A percentile compares a stretch with the other conserved stretches of the same genome.
These are phyloP conservation scores for Bombus difficillimus DNA, from an alignment of 1,140 invertebrate genomes.

Conservation along the genomic window DNA sequence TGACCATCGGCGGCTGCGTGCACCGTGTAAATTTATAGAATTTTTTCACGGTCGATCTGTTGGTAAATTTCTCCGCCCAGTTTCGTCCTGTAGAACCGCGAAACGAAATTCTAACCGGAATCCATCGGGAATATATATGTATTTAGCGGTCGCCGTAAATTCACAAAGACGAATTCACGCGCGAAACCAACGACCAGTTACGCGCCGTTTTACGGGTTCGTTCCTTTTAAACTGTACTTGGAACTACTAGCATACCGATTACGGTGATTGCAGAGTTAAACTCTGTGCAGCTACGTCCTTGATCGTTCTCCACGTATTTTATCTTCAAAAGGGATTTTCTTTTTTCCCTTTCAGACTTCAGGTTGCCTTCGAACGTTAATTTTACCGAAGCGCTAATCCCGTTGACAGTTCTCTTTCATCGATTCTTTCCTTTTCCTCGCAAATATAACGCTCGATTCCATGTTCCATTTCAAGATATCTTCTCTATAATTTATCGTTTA, in stretches of 20 bases:
- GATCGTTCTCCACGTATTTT: too few relatives aligned
- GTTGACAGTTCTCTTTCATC: too few relatives aligned
- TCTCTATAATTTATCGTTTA: too few relatives aligned
- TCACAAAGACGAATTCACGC: constrained; percentile 2
- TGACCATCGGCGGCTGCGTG: neutral
- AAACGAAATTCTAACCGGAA: neutral
- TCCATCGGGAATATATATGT: neutral
- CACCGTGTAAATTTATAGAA: constrained; percentile 22
- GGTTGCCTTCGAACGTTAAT: too few relatives aligned
- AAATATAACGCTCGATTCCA: too few relatives aligned
- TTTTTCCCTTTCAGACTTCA: too few relatives aligned
- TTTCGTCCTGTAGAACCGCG: too few relatives aligned
- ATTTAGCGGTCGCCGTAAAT: neutral
- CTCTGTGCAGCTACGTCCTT: too few relatives aligned
- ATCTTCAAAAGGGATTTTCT: too few relatives aligned
- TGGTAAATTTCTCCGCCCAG: neutral
- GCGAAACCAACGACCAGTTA: neutral
- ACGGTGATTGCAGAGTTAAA: neutral
- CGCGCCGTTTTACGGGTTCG: neutral
- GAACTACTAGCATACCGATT: neutral
- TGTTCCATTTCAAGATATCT: too few relatives aligned
- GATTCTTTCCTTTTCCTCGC: too few relatives aligned
- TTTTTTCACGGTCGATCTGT: constrained; percentile 23
- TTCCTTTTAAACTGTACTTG: neutral
- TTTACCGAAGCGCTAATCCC: too few relatives aligned